These are phyloP conservation scores for Dilophus febrilis DNA, from an alignment of 2,888 invertebrate genomes.

Conservation along the genomic window DNA sequence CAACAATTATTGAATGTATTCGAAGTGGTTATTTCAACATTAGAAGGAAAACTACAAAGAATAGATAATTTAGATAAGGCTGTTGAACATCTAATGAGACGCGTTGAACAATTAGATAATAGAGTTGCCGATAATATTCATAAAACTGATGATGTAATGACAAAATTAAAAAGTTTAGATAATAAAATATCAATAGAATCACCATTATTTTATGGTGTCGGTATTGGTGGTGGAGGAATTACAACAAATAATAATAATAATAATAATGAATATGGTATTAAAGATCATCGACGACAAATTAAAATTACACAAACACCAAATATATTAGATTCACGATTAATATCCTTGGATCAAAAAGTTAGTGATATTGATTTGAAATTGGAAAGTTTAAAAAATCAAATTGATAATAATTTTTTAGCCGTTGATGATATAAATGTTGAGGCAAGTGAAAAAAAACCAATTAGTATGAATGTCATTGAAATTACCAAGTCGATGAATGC, in stretches of 20 bases:
- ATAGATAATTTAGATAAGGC: slow-evolving; percentile 79
- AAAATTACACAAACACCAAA: too few species aligned
- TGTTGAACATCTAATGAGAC: slow-evolving; percentile 69
- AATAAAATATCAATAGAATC: slow-evolving; percentile 50
- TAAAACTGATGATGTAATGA: slow-evolving; percentile 68
- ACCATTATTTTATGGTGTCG: background rate
- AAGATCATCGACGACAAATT: too few species aligned
- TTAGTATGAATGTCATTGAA: slow-evolving; percentile 67
- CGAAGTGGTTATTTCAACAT: slow-evolving; percentile 74
- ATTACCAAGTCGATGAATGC: slow-evolving; percentile 69
- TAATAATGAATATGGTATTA: slow-evolving; percentile 1
- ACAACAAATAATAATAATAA: slow-evolving; percentile 5
- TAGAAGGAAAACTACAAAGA: slow-evolving; percentile 72
- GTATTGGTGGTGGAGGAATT: background rate
- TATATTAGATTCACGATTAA: slow-evolving; percentile 42
- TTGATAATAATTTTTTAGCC: slow-evolving; percentile 65
- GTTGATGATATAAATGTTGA: slow-evolving; percentile 72
- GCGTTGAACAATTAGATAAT: slow-evolving; percentile 67
- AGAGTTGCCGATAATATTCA: slow-evolving; percentile 68
- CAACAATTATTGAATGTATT: slow-evolving; percentile 78
- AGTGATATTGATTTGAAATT: slow-evolving; percentile 66
- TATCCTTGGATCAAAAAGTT: slow-evolving; percentile 65
- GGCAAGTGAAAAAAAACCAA: slow-evolving; percentile 73
- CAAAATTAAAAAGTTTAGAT: slow-evolving; percentile 57
- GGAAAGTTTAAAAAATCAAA: slow-evolving; percentile 60